These are phyloP conservation scores for Calameuta pallipes DNA, from an alignment of 2,888 invertebrate genomes.

Conservation along the genomic window DNA sequence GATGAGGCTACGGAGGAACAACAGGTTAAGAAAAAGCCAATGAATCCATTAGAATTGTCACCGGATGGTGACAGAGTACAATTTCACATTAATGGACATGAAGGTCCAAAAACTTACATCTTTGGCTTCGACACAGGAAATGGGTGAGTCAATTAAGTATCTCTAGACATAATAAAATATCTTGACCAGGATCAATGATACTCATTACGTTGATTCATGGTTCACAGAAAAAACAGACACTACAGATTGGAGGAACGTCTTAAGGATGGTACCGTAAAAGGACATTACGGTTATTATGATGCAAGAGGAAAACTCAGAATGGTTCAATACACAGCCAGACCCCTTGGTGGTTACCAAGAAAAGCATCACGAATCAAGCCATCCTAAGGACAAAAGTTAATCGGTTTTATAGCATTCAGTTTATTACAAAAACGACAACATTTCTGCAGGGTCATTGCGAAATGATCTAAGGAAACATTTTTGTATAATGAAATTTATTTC, in stretches of 20 bases:
- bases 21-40: background rate
- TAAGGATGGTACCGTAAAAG: constrained; percentile 79
- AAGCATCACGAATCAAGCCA: constrained; percentile 50
- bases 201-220: background rate
- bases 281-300: constrained; percentile 85
- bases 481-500: background rate
- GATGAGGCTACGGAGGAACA: constrained; percentile 14
- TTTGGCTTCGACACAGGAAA: constrained; percentile 88
- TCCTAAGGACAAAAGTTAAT: background rate
- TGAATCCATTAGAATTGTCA: constrained; percentile 29
- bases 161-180: constrained; percentile 6
- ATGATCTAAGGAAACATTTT: background rate
- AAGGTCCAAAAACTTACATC: constrained; percentile 84
- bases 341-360: constrained; percentile 75
- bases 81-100: constrained; percentile 85
- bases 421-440: background rate
- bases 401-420: background rate
- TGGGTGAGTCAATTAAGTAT: constrained; percentile 71
- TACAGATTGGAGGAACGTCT: constrained; percentile 84
- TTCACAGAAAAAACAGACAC: constrained; percentile 80
- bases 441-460: background rate
- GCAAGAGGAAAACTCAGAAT: constrained; percentile 80
- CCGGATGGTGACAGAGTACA: constrained; percentile 70
- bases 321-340: constrained; percentile 81
- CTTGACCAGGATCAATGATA: constrained; percentile 3